A percentile compares a stretch with the other conserved stretches of the same genome.
These are phyloP conservation scores for Leucoraja erinaceus DNA, from an alignment of 2,113 vertebrate genomes.

Conservation along the genomic window DNA sequence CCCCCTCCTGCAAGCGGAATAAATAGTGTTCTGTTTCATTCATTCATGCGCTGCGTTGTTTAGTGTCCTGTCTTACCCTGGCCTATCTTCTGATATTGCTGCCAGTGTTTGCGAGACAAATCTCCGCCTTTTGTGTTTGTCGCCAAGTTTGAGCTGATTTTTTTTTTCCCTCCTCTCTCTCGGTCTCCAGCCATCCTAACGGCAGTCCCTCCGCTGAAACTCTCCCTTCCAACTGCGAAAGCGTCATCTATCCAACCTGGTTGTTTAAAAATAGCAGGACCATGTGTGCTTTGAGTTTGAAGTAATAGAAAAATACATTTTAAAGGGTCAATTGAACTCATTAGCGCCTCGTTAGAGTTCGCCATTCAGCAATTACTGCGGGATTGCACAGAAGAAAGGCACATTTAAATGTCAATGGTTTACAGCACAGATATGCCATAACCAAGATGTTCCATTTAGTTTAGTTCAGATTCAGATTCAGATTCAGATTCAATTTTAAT, in stretches of 20 bases:
- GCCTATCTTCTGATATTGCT: constrained; percentile 30
- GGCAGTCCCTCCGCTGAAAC: too few species aligned
- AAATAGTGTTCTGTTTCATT: constrained; percentile 31
- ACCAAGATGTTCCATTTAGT: neutral
- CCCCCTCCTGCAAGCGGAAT: constrained; percentile 26
- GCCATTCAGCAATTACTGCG: neutral
- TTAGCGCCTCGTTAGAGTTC: constrained; percentile 7
- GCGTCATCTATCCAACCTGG: neutral
- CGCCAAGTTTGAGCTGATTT: constrained; percentile 10
- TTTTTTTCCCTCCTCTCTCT: neutral
- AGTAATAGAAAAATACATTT: constrained; percentile 17
- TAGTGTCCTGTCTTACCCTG: constrained; percentile 32
- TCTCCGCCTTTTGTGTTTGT: constrained; percentile 16
- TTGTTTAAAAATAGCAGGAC: neutral
- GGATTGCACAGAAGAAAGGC: neutral
- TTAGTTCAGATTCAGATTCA: too few species aligned
- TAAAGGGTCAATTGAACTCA: constrained; percentile 28
- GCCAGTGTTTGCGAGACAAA: constrained; percentile 30
- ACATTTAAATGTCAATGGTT: constrained; percentile 8
- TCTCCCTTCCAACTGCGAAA: neutral
- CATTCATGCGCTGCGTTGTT: constrained; percentile 35
- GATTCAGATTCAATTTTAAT: too few species aligned
- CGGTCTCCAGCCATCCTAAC: neutral
- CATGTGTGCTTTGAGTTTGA: neutral
- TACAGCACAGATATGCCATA: neutral